These are phyloP conservation scores for Apis laboriosa DNA, from an alignment of 1,140 invertebrate species.

Conservation along the genomic window DNA sequence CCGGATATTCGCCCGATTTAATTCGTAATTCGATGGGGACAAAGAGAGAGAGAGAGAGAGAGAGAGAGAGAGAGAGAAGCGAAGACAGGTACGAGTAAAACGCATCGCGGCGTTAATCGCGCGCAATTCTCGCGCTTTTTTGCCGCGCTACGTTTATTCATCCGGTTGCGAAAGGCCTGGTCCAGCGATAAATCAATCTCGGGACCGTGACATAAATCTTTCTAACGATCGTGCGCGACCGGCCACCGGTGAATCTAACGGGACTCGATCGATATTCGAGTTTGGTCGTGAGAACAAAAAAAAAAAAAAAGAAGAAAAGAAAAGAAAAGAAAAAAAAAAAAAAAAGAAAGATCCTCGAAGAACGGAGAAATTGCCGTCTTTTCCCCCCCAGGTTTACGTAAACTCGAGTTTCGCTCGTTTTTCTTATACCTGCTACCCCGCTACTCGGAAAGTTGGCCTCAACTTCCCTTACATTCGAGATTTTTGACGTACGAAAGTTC, in stretches of 20 bases:
- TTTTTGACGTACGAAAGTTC: slow-evolving; percentile 19
- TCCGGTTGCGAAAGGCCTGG: slow-evolving; percentile 34
- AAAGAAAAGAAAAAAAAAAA: neutral
- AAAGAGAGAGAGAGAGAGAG: too few species aligned
- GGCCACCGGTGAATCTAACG: slow-evolving; percentile 22
- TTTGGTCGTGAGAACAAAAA: neutral
- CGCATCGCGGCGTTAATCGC: slow-evolving; percentile 47
- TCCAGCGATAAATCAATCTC: slow-evolving; percentile 52
- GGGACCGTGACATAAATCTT: slow-evolving; percentile 56
- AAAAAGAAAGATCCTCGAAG: neutral
- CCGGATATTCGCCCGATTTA: neutral
- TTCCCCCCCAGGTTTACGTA: neutral
- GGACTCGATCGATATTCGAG: slow-evolving; percentile 14
- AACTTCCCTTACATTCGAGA: neutral
- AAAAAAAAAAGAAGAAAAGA: neutral
- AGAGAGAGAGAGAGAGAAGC: neutral
- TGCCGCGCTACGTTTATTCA: slow-evolving; percentile 49
- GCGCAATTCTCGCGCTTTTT: slow-evolving; percentile 39
- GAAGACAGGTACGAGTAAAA: slow-evolving; percentile 25
- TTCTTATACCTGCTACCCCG: neutral
- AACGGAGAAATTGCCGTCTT: neutral
- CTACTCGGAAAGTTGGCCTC: neutral
- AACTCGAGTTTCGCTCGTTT: neutral
- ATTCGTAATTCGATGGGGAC: neutral
- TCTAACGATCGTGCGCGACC: slow-evolving; percentile 32